Evolutionary conservation across 2,888 invertebrate species (phyloP), one percentile per base, ranked within the genome.

Genomic region (Phanerotoma sp.): DNA sequence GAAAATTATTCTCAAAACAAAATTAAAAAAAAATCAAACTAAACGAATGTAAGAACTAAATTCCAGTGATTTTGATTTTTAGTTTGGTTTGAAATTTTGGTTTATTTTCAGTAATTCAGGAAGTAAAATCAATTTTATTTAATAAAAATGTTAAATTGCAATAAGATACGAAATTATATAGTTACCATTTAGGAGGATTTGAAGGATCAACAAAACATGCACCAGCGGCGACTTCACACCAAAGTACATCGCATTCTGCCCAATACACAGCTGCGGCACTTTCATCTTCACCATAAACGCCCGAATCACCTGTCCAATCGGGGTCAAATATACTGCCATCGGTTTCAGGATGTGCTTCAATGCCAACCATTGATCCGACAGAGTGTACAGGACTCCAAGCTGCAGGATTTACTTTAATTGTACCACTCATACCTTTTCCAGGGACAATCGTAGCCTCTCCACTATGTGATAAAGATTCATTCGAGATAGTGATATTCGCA

Each of bases 331-430:
- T 86, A 69, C 88, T 86, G 47, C 89, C 89, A 72, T 91, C 91
- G 61, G 89, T 88, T 72, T 91, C 91, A 3, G 91, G 90, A 74
- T 91, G 89, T n/a, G 88, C 91, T 77, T 92, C 91, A 68, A 88
- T 88, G 2, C 90, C 91, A 3, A 83, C 78, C 77, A 91, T 87
- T 20, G 91, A 91, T 9, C 92, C 92, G 7, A 91, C 91, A 70
- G 91, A 91, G 61, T 90, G 83, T n/a, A 91, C 89, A 15, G 92
- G 92, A 69, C 91, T 91, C 91, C 92, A 91, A 22, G 91, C 91
- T 68, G 89, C 83, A 16, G 89, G 89, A 77, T 90, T 89, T 67
- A 77, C 77, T 66, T 77, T 77, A 0, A 77, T 69, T 22, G 76
- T 75, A 59, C 69, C 74, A 21, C 72, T 57, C 75, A 77, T 77